Evolutionary conservation across 2,113 vertebrate genomes (phyloP), one percentile per base, ranked within the genome.

Genomic region (Cyprinus carpio): DNA sequence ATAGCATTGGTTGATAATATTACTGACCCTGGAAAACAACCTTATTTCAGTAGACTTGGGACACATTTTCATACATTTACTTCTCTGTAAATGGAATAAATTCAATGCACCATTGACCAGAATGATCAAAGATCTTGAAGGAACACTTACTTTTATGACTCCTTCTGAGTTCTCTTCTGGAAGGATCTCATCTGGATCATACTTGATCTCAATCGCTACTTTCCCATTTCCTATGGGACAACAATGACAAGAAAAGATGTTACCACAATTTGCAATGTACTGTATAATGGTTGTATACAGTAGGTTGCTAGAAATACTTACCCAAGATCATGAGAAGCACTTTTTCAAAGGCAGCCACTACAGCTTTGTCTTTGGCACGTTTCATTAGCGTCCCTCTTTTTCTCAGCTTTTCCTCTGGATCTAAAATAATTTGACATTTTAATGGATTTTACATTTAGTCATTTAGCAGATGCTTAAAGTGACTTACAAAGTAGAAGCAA

Each of bases 291-390:
- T 18, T 25, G 34, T 43, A 27, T 67, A 60, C 8, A 60, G 56
- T 10, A 51, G 0, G 2, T 6, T 7, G 37, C 10, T 20, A 31
- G 16, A 20, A 37, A 75, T 10, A 86, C 93, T 90, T 90, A 95
- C 95, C 94, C 56, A 96, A 88, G 87, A 94, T 83, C 49, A 96
- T 4, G 0, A 96, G 85, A 40, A 93, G 81, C 18, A 96, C 91
- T 88, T 94, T 96, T 90, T 93, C 93, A 89, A 96, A 95, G 40
- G 95, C 95, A 0, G 88, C 75, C 1, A 92, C 91, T 80, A 95
- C 37, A 77, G 95, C 95, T 54, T 90, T 94, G 79, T 95, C 93
- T 0, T 75, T 88, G 4, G 94, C 92, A 2, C 91, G 89, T 64
- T 94, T 96, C 91, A 94, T 94, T 4, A 86, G 86, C 20, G 76